phyloP scores from a whole-genome alignment of 2,797 vertebrate species.

The Siniperca scherzeri region DNA sequence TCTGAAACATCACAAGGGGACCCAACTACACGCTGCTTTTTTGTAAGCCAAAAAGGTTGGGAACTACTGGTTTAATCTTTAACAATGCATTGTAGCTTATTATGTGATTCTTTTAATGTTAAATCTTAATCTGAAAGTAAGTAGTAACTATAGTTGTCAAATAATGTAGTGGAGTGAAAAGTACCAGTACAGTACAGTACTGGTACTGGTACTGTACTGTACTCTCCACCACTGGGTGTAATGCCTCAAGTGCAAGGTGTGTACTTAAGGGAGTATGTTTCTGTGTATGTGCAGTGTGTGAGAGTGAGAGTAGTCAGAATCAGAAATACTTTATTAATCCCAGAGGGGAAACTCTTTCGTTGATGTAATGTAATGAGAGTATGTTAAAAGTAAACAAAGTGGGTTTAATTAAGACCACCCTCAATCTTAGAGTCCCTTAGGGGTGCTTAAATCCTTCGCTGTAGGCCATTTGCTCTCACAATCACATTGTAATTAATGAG shows the following conservation, averaged over 20 bases:
- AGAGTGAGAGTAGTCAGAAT: neutral
- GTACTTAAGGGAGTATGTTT: slow-evolving; percentile 1
- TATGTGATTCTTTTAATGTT: neutral
- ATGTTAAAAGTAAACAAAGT: slow-evolving; percentile 28
- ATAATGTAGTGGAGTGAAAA: neutral
- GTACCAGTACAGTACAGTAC: no score
- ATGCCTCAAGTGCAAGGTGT: slow-evolving; percentile 4
- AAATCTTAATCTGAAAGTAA: neutral
- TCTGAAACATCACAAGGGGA: neutral
- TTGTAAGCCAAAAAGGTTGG: no score
- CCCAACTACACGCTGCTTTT: no score
- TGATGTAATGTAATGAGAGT: neutral
- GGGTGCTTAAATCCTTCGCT: slow-evolving; percentile 13
- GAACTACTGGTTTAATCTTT: neutral
- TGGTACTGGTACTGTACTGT: neutral
- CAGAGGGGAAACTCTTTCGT: no score
- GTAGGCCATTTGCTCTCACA: slow-evolving; percentile 13
- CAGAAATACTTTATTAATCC: no score
- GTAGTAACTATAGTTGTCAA: neutral
- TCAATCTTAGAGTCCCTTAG: neutral
- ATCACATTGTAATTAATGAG: slow-evolving; percentile 20
- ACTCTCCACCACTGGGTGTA: neutral
- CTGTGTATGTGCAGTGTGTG: slow-evolving; percentile 4
- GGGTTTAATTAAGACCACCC: slow-evolving; percentile 34
- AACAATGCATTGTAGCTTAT: neutral